Percentiles rank a stretch among this genome's conserved stretches.
Conservation (phyloP, 2,888 invertebrate species). For the Litoditis marina region DNA sequence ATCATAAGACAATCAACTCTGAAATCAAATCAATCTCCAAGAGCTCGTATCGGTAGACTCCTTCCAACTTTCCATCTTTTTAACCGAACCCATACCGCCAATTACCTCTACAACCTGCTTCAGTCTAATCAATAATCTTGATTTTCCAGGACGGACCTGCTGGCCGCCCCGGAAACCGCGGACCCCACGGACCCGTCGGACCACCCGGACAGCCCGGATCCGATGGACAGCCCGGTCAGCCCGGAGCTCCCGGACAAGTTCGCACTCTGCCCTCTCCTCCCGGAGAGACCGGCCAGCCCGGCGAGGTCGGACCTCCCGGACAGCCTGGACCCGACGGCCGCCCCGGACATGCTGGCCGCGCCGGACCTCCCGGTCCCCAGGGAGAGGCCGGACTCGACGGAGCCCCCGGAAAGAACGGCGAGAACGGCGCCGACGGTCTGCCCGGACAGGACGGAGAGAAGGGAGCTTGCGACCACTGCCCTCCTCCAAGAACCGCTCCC, state of each 20-base stretch:
- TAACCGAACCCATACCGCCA: background rate
- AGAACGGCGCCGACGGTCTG: slow-evolving; percentile 33
- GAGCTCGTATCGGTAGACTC: background rate
- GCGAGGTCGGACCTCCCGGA: slow-evolving; percentile 35
- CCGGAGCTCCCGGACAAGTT: slow-evolving; percentile 25
- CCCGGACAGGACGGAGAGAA: slow-evolving; percentile 36
- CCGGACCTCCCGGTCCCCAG: slow-evolving; percentile 26
- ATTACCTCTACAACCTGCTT: slow-evolving; percentile 8
- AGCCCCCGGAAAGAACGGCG: slow-evolving; percentile 31
- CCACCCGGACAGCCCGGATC: slow-evolving; percentile 7
- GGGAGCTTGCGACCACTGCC: slow-evolving; percentile 40
- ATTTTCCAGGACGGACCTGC: slow-evolving; percentile 7
- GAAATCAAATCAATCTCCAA: background rate
- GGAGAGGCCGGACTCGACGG: slow-evolving; percentile 24
- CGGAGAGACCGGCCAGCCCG: slow-evolving; percentile 36
- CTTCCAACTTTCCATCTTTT: background rate
- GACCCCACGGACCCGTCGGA: slow-evolving; percentile 26
- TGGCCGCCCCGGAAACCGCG: slow-evolving; percentile 31
- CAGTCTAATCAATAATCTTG: no score
- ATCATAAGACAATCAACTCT: slow-evolving; percentile 2
- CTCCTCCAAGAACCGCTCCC: slow-evolving; percentile 39
- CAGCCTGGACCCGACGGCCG: slow-evolving; percentile 35
- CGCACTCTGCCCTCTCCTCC: slow-evolving; percentile 30
- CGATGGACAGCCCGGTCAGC: slow-evolving; percentile 12
- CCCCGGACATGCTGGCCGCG: slow-evolving; percentile 35